phyloP scores from a whole-genome alignment of 2,797 vertebrate species.

The Myotis myotis region DNA sequence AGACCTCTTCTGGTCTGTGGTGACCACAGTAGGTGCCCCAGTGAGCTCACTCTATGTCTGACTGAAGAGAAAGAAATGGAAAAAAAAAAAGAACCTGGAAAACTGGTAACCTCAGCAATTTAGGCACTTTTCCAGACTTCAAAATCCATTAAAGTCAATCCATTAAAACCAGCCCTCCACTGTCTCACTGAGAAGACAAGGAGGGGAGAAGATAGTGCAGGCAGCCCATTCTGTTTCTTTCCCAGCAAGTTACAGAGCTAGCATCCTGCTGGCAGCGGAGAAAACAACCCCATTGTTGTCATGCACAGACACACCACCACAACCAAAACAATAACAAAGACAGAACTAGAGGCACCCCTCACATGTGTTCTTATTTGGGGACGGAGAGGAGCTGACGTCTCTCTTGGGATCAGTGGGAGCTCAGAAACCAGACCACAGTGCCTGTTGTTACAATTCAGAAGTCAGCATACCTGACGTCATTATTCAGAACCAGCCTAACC shows the following conservation, averaged over 20 bases:
- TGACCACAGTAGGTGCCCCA: not conserved
- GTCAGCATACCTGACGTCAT: not conserved
- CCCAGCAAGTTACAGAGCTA: conserved; percentile 51
- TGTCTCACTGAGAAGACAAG: conserved; percentile 46
- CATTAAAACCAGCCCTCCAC: conserved; percentile 65
- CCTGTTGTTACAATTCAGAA: not conserved
- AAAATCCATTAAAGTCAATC: conserved; percentile 75
- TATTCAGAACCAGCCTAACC: not conserved
- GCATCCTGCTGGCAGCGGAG: conserved; percentile 47
- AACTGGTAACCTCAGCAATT: conserved; percentile 80
- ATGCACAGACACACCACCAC: not conserved
- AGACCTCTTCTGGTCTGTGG: not conserved
- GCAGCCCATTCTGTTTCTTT: conserved; percentile 58
- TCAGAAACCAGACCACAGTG: not conserved
- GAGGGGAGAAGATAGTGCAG: not conserved
- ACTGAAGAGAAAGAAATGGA: conserved; percentile 71
- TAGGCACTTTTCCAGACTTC: conserved; percentile 72
- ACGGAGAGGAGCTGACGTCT: not conserved
- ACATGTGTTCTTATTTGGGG: not conserved
- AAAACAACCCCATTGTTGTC: conserved; percentile 18
- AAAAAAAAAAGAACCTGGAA: conserved; percentile 73
- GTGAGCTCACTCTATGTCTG: conserved; percentile 60
- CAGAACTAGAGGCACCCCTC: not conserved
- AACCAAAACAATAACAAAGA: not conserved
- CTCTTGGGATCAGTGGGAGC: not conserved